Percentiles rank a stretch among this genome's conserved stretches.
Evolutionary conservation across 1,140 invertebrate species (phyloP).

Genomic region (Hylaeus volcanicus): DNA sequence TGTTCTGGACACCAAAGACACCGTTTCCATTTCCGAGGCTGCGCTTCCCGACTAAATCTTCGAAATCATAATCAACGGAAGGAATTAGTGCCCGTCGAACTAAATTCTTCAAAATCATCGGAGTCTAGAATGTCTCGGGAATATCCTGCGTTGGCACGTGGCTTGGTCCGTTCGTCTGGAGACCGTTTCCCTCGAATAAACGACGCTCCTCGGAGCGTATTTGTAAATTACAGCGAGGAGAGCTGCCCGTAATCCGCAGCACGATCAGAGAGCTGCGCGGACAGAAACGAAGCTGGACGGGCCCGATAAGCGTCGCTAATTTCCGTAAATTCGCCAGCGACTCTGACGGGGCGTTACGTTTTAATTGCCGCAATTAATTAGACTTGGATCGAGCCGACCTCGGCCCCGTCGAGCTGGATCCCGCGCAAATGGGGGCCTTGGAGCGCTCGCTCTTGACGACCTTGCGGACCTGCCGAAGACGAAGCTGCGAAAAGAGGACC

Average conservation of each 20-base stretch:
- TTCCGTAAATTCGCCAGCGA: conserved; percentile 45
- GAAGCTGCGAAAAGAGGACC: background rate
- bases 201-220: background rate
- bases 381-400: background rate
- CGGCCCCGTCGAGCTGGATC: conserved; percentile 13
- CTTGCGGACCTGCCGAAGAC: conserved; percentile 25
- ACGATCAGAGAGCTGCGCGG: background rate
- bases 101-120: too few species aligned
- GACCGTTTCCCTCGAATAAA: too few species aligned
- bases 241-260: background rate
- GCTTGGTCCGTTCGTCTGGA: too few species aligned
- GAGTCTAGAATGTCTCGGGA: too few species aligned
- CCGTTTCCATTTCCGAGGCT: too few species aligned
- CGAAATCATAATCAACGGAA: too few species aligned
- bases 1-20: too few species aligned
- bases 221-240: conserved; percentile 15
- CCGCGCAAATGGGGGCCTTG: conserved; percentile 8
- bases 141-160: too few species aligned
- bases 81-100: too few species aligned
- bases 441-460: background rate
- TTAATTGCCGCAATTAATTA: conserved; percentile 50
- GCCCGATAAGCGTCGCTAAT: conserved; percentile 45
- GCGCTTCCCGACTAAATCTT: too few species aligned
- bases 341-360: conserved; percentile 38
- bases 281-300: background rate